Evolutionary conservation across 2,113 vertebrate species (phyloP).

Genomic region (Hippopotamus amphibius): DNA sequence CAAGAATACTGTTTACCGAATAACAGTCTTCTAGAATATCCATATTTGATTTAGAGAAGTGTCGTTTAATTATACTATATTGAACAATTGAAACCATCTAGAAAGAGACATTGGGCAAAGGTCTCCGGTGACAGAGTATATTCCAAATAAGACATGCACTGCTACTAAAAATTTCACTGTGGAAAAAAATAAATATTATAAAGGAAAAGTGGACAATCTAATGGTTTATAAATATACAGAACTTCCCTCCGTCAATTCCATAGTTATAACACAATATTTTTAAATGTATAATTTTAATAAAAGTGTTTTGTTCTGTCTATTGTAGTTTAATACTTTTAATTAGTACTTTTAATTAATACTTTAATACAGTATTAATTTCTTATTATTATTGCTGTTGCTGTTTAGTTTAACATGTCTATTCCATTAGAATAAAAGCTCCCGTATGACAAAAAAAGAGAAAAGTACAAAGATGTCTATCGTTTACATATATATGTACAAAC

Average conservation of each 20-base stretch:
- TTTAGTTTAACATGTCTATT: no score
- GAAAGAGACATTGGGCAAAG: neutral
- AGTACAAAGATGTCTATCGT: neutral
- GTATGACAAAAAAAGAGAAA: neutral
- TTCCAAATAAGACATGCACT: neutral
- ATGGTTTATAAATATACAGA: neutral
- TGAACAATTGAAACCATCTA: neutral
- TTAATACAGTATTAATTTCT: no score
- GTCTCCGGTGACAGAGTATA: neutral
- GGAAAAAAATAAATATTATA: neutral
- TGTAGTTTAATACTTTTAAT: no score
- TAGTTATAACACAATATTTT: neutral
- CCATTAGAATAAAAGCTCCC: no score
- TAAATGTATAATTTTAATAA: neutral
- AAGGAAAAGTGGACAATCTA: neutral
- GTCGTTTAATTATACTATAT: neutral
- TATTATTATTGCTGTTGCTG: no score
- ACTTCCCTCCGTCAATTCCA: neutral
- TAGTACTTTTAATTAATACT: no score
- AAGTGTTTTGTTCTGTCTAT: no score
- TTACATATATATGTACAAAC: neutral
- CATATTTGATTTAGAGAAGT: neutral
- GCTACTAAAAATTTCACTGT: neutral
- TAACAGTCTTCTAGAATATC: constrained; percentile 37
- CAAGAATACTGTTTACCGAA: neutral